phyloP scores from a whole-genome alignment of 2,888 invertebrate genomes.

The Alsophila aescularia region DNA sequence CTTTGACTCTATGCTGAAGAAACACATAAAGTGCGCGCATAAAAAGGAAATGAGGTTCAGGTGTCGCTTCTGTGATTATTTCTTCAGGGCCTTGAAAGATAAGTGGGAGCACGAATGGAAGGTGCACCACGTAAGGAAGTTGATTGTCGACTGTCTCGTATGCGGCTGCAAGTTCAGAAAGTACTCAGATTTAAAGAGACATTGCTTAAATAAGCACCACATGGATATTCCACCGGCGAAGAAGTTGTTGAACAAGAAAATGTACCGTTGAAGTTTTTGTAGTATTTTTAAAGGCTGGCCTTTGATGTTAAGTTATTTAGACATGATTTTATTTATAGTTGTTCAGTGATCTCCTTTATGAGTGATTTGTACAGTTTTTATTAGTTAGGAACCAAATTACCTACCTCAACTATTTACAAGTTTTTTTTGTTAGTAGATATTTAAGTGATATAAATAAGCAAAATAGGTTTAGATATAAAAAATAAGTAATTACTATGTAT shows the following conservation, averaged over 20 bases:
- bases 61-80: conserved; percentile 65
- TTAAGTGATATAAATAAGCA: too few relatives aligned
- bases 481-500: too few relatives aligned
- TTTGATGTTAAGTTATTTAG: background rate
- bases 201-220: conserved; percentile 57
- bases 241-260: conserved; percentile 42
- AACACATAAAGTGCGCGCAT: conserved; percentile 69
- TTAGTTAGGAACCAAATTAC: too few relatives aligned
- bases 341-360: too few relatives aligned
- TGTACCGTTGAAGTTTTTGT: background rate
- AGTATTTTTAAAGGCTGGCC: background rate
- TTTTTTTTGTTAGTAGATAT: too few relatives aligned
- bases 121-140: conserved; percentile 72
- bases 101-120: conserved; percentile 82
- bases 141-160: conserved; percentile 67
- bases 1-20: conserved; percentile 75
- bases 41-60: conserved; percentile 55
- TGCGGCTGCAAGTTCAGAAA: conserved; percentile 74
- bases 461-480: too few relatives aligned
- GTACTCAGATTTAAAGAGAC: conserved; percentile 69
- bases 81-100: conserved; percentile 64
- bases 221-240: conserved; percentile 63
- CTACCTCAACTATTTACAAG: too few relatives aligned
- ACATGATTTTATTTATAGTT: too few relatives aligned
- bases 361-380: too few relatives aligned